Percentiles rank a stretch among this genome's conserved stretches.
Evolutionary conservation across 2,888 invertebrate species (phyloP).

Genomic region (Syrista parreyssii): DNA sequence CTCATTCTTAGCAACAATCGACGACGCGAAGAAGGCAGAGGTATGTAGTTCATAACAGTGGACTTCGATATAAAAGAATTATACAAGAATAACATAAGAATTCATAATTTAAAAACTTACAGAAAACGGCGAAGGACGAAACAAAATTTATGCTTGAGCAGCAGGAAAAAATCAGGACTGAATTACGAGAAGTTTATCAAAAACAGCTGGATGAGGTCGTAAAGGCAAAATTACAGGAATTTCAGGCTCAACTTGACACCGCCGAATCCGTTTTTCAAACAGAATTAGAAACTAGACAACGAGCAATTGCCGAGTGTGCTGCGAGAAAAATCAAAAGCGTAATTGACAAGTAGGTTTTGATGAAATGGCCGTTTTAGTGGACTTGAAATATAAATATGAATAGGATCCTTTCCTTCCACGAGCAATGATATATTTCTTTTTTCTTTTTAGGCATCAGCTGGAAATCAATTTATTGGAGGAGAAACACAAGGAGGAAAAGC

Average conservation of each 20-base stretch:
- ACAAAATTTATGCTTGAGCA: conserved; percentile 65
- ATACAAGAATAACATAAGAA: neutral
- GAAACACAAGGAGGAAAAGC: conserved; percentile 82
- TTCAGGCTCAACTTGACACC: conserved; percentile 78
- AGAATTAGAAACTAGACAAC: conserved; percentile 75
- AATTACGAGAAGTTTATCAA: conserved; percentile 81
- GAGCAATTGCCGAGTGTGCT: conserved; percentile 75
- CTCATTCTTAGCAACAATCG: conserved; percentile 68
- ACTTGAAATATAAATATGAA: conserved; percentile 19
- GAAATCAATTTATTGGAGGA: conserved; percentile 83
- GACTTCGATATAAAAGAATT: neutral
- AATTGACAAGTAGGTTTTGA: conserved; percentile 70
- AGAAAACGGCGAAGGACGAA: conserved; percentile 67
- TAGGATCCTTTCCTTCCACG: neutral
- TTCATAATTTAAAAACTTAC: conserved; percentile 4
- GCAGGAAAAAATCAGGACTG: conserved; percentile 74
- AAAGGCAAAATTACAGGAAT: conserved; percentile 80
- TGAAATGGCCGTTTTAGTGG: neutral
- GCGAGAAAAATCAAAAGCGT: conserved; percentile 79
- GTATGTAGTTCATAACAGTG: conserved; percentile 36
- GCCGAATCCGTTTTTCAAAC: conserved; percentile 75
- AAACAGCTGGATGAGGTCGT: conserved; percentile 84
- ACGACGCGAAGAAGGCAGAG: conserved; percentile 68
- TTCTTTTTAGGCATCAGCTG: conserved; percentile 72
- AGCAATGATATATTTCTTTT: conserved; percentile 5